A percentile compares a stretch with the other conserved stretches of the same genome.
Conservation (phyloP, 2,113 vertebrate species). For the Laticauda laticaudata region DNA sequence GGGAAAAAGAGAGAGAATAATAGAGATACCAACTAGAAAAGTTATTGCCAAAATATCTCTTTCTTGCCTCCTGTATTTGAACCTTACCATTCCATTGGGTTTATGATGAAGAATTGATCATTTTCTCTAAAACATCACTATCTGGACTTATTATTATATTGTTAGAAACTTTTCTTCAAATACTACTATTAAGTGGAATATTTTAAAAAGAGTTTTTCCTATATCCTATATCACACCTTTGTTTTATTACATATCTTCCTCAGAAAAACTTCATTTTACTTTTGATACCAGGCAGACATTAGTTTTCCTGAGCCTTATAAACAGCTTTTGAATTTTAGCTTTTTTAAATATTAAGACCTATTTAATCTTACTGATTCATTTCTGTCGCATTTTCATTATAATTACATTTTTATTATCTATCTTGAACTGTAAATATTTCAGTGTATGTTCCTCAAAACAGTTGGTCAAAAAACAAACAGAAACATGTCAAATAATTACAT, state of each 20-base stretch:
- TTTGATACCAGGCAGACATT: neutral
- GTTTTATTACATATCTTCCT: neutral
- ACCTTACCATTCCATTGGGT: neutral
- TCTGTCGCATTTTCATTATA: neutral
- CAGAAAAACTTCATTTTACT: neutral
- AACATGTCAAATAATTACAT: neutral
- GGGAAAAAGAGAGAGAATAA: neutral
- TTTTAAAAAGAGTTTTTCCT: neutral
- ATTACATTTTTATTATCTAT: neutral
- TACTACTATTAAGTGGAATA: neutral
- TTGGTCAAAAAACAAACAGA: neutral
- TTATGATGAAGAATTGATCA: neutral
- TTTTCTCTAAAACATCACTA: neutral
- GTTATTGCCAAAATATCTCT: neutral
- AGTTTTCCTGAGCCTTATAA: neutral
- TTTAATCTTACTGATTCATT: neutral
- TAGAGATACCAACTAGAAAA: neutral
- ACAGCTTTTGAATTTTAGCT: neutral
- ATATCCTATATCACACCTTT: neutral
- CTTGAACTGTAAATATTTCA: neutral
- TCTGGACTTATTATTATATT: neutral
- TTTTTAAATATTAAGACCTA: neutral
- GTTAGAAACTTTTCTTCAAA: neutral
- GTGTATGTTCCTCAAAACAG: neutral
- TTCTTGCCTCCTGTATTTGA: neutral